phyloP scores from a whole-genome alignment of 2,113 vertebrate genomes.

The Mystacornis crossleyi region DNA sequence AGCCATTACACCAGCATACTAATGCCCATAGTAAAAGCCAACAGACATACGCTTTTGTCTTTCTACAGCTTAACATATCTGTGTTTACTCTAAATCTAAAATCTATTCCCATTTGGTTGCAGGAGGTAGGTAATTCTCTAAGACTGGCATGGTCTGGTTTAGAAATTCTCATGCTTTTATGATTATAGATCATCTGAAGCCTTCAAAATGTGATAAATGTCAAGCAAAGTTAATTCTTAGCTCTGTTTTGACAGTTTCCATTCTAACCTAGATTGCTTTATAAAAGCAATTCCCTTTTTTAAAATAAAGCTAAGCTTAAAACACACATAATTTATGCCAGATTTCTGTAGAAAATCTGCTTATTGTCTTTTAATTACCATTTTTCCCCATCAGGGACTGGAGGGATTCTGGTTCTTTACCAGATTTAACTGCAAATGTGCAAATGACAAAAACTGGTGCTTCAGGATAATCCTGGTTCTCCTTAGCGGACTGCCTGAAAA shows the following conservation, averaged over 20 bases:
- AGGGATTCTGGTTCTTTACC: background rate
- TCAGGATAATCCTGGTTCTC: background rate
- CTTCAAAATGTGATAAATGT: slow-evolving; percentile 6
- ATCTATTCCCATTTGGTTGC: background rate
- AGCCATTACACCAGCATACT: background rate
- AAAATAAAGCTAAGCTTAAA: background rate
- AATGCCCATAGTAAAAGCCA: background rate
- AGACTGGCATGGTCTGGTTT: background rate
- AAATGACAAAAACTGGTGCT: background rate
- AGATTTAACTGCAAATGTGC: background rate
- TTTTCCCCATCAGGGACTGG: background rate
- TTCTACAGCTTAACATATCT: background rate
- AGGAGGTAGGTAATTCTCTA: background rate
- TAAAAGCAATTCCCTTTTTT: background rate
- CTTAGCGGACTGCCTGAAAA: background rate
- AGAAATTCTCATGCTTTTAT: slow-evolving; percentile 9
- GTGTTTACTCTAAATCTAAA: slow-evolving; percentile 19
- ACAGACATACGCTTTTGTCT: background rate
- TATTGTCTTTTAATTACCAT: slow-evolving; percentile 6
- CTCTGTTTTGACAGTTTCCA: slow-evolving; percentile 1
- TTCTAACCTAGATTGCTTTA: slow-evolving; percentile 2
- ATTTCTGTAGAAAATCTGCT: background rate
- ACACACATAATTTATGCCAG: background rate
- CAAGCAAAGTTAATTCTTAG: slow-evolving; percentile 22
- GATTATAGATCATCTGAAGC: slow-evolving; percentile 1